Percentiles rank a stretch among this genome's conserved stretches.
These are phyloP conservation scores for Micoletzkya japonica DNA, from an alignment of 2,888 invertebrate genomes.

Conservation along the genomic window DNA sequence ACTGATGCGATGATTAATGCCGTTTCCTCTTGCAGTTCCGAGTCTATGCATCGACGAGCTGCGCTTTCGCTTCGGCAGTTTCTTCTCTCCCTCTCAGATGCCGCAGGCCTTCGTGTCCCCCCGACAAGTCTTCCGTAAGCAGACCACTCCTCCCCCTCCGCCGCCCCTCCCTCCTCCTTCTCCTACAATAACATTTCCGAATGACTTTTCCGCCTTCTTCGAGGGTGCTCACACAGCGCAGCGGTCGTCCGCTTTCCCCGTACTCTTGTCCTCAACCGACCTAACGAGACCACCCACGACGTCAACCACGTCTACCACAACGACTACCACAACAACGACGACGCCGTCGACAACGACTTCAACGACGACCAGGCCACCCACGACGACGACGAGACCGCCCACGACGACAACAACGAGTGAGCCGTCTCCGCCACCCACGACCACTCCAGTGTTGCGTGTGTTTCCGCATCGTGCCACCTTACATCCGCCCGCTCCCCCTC, in stretches of 20 bases:
- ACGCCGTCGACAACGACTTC: constrained; percentile 15
- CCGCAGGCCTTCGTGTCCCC: constrained; percentile 25
- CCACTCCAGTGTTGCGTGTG: no score
- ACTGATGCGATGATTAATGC: neutral
- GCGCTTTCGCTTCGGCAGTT: constrained; percentile 44
- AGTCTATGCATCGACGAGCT: constrained; percentile 46
- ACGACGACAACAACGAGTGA: neutral
- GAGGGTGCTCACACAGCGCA: constrained; percentile 18
- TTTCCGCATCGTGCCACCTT: no score
- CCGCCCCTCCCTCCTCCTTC: constrained; percentile 23
- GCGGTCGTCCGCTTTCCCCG: neutral
- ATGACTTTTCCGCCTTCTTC: constrained; percentile 18
- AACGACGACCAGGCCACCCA: no score
- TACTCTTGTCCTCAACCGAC: neutral
- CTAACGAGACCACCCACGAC: constrained; percentile 10
- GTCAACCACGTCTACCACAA: constrained; percentile 10
- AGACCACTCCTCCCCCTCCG: constrained; percentile 37
- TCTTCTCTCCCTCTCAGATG: constrained; percentile 31
- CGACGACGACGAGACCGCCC: neutral
- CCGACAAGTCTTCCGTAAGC: constrained; percentile 16
- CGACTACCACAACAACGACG: constrained; percentile 19
- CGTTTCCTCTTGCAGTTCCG: constrained; percentile 37
- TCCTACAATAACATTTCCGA: neutral
- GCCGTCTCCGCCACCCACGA: neutral
- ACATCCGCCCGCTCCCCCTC: no score